phyloP scores from a whole-genome alignment of 2,888 invertebrate genomes.

The Aromia moschata region DNA sequence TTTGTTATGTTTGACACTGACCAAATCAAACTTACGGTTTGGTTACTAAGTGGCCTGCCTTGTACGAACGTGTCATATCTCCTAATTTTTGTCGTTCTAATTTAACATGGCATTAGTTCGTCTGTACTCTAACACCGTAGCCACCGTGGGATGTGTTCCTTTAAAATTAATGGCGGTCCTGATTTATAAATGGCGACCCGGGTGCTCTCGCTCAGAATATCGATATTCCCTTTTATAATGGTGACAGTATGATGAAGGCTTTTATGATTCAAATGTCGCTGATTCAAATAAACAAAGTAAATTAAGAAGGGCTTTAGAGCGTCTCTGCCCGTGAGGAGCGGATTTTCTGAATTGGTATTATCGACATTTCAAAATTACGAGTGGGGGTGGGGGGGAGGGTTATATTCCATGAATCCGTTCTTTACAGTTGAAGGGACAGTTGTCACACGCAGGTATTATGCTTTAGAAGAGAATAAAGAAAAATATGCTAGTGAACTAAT shows the following conservation, averaged over 20 bases:
- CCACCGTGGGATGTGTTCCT: neutral
- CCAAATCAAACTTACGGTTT: too few species aligned
- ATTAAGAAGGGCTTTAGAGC: neutral
- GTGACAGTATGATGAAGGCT: neutral
- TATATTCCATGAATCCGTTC: too few species aligned
- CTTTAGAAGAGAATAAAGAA: too few species aligned
- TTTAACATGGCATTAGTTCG: neutral
- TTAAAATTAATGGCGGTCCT: conserved; percentile 7
- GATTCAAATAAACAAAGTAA: neutral
- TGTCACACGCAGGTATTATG: too few species aligned
- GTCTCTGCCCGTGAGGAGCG: neutral
- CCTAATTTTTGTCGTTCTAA: neutral
- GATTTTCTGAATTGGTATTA: neutral
- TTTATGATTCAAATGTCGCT: neutral
- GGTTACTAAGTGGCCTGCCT: too few species aligned
- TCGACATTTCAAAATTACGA: too few species aligned
- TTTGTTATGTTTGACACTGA: too few species aligned
- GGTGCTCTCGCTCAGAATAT: neutral
- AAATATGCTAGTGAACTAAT: too few species aligned
- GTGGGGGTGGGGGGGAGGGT: too few species aligned
- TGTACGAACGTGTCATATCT: too few species aligned
- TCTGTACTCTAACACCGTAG: neutral
- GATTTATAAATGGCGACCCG: neutral
- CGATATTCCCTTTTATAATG: neutral
- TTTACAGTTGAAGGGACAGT: too few species aligned